Evolutionary conservation across 2,888 invertebrate genomes (phyloP).

Genomic region (Drosophila phalerata): DNA sequence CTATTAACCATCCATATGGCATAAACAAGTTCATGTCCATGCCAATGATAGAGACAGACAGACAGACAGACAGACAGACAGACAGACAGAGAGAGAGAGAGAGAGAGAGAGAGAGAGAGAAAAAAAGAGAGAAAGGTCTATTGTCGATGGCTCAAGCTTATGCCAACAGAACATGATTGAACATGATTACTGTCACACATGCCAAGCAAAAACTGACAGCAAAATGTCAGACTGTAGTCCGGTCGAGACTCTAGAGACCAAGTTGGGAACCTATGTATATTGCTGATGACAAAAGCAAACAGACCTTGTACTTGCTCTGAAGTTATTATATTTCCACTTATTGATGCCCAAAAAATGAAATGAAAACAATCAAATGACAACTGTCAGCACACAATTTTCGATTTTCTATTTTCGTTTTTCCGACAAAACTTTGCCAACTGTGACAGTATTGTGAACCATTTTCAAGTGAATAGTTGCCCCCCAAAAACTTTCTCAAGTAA

Average conservation of each 20-base stretch:
- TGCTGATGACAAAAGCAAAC: constrained; percentile 38
- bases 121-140: constrained; percentile 13
- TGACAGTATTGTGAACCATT: constrained; percentile 36
- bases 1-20: constrained; percentile 47
- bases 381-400: constrained; percentile 57
- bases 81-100: neutral
- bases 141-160: constrained; percentile 43
- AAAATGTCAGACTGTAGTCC: constrained; percentile 38
- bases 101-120: neutral
- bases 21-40: constrained; percentile 45
- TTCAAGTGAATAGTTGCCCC: constrained; percentile 50
- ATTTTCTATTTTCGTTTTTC: constrained; percentile 28
- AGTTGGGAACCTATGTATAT: neutral
- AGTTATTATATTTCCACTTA: constrained; percentile 71
- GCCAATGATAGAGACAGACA: constrained; percentile 8
- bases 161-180: constrained; percentile 64
- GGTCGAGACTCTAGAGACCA: constrained; percentile 15
- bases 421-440: constrained; percentile 44
- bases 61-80: neutral
- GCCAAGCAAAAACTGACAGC: constrained; percentile 48
- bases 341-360: constrained; percentile 75
- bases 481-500: constrained; percentile 45
- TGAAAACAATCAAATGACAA: constrained; percentile 79
- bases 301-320: constrained; percentile 38
- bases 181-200: constrained; percentile 65